Evolutionary conservation across 2,888 invertebrate species (phyloP).

Genomic region (Morpho deidamia): DNA sequence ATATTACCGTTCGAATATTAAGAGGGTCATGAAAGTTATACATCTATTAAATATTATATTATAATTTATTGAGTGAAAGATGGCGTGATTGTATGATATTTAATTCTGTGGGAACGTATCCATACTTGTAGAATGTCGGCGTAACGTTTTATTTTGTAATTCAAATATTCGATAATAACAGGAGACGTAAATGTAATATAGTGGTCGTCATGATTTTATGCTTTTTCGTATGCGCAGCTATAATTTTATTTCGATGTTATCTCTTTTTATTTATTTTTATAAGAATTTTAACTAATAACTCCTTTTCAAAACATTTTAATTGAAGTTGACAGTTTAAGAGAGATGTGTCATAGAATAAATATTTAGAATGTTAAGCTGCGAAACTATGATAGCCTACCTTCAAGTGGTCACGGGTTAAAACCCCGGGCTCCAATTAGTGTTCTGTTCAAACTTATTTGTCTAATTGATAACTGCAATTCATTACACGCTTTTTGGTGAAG

Average conservation of each 20-base stretch:
- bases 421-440: no score
- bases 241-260: not conserved
- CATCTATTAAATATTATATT: slow-evolving; percentile 18
- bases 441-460: no score
- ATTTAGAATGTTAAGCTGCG: no score
- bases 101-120: slow-evolving; percentile 7
- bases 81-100: slow-evolving; percentile 8
- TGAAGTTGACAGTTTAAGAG: no score
- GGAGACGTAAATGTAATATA: not conserved
- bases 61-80: slow-evolving; percentile 21
- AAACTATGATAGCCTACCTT: no score
- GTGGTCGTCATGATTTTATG: slow-evolving; percentile 2
- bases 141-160: not conserved
- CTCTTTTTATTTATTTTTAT: not conserved
- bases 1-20: slow-evolving; percentile 26
- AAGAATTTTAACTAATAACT: not conserved
- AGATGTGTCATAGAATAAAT: no score
- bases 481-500: no score
- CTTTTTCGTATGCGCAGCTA: not conserved
- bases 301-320: no score
- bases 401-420: no score
- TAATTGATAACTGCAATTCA: no score
- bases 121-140: not conserved
- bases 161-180: not conserved
- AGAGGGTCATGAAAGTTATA: slow-evolving; percentile 17